These are phyloP conservation scores for Melieria crassipennis DNA, from an alignment of 2,888 invertebrate species.

Conservation along the genomic window DNA sequence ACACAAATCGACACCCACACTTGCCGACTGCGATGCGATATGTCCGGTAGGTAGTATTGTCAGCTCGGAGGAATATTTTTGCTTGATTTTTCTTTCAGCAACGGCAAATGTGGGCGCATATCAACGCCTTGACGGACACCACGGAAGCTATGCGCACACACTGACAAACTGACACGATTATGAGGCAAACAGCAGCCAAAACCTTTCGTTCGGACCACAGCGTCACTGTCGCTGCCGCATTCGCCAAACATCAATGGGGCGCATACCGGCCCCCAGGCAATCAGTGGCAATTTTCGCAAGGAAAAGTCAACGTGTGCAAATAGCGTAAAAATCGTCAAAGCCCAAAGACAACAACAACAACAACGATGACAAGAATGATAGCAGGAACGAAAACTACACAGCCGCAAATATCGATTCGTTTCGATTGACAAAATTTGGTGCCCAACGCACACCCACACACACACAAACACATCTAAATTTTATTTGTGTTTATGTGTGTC, in stretches of 20 bases:
- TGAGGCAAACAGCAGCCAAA: neutral
- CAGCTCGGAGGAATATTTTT: no score
- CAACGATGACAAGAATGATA: neutral
- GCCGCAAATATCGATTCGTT: conserved; percentile 27
- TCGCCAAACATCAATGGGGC: neutral
- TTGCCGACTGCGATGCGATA: no score
- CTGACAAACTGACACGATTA: neutral
- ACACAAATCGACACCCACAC: no score
- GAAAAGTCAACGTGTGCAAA: conserved; percentile 16
- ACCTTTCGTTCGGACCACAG: neutral
- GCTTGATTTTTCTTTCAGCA: no score
- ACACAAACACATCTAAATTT: neutral
- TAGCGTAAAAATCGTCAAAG: conserved; percentile 31
- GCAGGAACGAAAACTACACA: neutral
- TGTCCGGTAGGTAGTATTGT: no score
- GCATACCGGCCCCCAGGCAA: conserved; percentile 6
- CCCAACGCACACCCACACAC: conserved; percentile 4
- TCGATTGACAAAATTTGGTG: conserved; percentile 28
- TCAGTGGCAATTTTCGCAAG: conserved; percentile 17
- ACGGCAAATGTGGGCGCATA: no score
- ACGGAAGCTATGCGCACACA: no score
- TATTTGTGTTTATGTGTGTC: neutral
- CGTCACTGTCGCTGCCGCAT: neutral
- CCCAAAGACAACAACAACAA: conserved; percentile 6
- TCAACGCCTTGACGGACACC: no score